A percentile compares a stretch with the other conserved stretches of the same genome.
These are phyloP conservation scores for Drosophila ananassae DNA, from an alignment of 1,140 invertebrate species.

Conservation along the genomic window DNA sequence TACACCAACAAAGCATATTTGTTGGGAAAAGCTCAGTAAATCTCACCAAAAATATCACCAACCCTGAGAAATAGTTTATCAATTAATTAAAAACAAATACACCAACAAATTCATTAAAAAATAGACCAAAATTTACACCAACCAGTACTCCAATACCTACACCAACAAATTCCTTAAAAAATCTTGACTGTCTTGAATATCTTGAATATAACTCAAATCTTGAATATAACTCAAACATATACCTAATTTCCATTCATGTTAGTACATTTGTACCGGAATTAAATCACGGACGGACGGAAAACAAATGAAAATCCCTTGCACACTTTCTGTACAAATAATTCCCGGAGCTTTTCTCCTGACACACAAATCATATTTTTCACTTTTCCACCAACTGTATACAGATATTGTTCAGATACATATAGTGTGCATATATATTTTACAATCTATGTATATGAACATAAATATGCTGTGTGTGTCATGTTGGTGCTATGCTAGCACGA, in stretches of 20 bases:
- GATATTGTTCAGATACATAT: slow-evolving; percentile 27
- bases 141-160: too few species aligned
- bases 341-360: slow-evolving; percentile 18
- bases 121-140: too few species aligned
- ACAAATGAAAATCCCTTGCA: slow-evolving; percentile 8
- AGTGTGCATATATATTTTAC: slow-evolving; percentile 10
- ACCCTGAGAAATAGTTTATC: too few species aligned
- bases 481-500: slow-evolving; percentile 22
- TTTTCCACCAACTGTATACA: slow-evolving; percentile 4
- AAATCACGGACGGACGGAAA: not conserved
- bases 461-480: slow-evolving; percentile 43
- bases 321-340: slow-evolving; percentile 22
- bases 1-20: too few species aligned
- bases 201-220: not conserved
- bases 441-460: slow-evolving; percentile 23
- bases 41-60: too few species aligned
- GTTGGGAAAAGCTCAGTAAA: too few species aligned
- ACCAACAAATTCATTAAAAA: too few species aligned
- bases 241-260: not conserved
- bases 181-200: too few species aligned
- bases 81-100: not conserved
- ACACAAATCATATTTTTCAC: slow-evolving; percentile 36
- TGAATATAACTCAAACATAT: not conserved
- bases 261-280: slow-evolving; percentile 5
- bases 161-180: not conserved